A percentile compares a stretch with the other conserved stretches of the same genome.
Evolutionary conservation across 2,797 vertebrate genomes (phyloP).

Genomic region (Pseudochirops cupreus): DNA sequence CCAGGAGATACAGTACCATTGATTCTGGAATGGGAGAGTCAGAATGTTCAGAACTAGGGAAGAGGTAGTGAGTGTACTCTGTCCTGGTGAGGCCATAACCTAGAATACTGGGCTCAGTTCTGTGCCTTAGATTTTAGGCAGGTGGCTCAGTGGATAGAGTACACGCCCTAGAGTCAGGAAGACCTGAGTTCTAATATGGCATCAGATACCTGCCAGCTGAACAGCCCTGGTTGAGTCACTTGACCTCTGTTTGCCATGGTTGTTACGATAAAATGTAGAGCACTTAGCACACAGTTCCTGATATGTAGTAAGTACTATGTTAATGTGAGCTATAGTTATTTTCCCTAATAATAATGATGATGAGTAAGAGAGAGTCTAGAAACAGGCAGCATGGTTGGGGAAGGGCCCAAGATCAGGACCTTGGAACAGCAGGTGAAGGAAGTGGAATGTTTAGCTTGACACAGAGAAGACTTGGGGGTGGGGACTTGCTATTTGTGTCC

Average conservation of each 20-base stretch:
- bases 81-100: neutral
- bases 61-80: neutral
- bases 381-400: neutral
- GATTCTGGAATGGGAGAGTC: no score
- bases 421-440: neutral
- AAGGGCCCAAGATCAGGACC: neutral
- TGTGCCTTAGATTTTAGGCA: neutral
- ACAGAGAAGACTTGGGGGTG: neutral
- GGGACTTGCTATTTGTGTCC: no score
- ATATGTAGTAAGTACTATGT: neutral
- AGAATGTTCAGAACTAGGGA: neutral
- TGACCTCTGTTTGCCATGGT: neutral
- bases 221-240: neutral
- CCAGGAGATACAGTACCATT: neutral
- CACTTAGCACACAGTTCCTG: neutral
- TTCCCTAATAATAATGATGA: neutral
- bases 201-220: no score
- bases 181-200: neutral
- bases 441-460: neutral
- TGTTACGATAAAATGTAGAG: neutral
- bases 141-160: neutral
- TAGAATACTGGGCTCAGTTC: neutral
- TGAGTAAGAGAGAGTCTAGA: neutral
- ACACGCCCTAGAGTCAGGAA: neutral
- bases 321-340: neutral